These are phyloP conservation scores for Porites rus DNA, from an alignment of 92 coral and sea anemone genomes.

Conservation along the genomic window DNA sequence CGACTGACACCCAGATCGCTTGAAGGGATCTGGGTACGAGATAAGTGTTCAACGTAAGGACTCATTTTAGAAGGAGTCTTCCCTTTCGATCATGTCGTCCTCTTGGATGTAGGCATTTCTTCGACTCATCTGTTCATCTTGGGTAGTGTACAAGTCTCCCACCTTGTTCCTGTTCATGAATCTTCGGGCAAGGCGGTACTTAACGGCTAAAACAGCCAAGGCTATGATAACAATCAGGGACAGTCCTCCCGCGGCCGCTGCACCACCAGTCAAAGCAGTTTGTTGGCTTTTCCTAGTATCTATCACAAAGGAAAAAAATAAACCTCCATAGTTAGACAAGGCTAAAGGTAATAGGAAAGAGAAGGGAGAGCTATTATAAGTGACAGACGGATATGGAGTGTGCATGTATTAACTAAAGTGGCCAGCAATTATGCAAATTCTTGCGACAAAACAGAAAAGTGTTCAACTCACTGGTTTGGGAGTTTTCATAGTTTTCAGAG, in stretches of 20 bases:
- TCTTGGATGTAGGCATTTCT: slow-evolving; percentile 31
- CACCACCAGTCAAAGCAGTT: slow-evolving; percentile 13
- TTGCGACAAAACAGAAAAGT: no score
- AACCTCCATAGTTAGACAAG: no score
- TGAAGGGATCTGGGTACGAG: no score
- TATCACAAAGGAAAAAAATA: not conserved
- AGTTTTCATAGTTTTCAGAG: no score
- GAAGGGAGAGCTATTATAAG: no score
- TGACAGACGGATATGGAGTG: no score
- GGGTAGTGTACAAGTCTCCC: slow-evolving; percentile 50
- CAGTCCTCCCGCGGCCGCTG: slow-evolving; percentile 33
- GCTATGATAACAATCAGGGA: slow-evolving; percentile 25
- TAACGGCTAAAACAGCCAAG: slow-evolving; percentile 35
- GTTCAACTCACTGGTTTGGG: no score
- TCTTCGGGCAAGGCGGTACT: slow-evolving; percentile 33
- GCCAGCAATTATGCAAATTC: no score
- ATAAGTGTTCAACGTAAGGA: no score
- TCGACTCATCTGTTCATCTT: slow-evolving; percentile 18
- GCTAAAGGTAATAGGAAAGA: no score
- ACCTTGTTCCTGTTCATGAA: slow-evolving; percentile 54
- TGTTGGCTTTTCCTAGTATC: not conserved
- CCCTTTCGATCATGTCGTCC: not conserved
- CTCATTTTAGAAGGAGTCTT: not conserved
- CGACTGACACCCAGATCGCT: no score
- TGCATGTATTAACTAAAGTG: no score